Base-by-base conservation (phyloP, 2,888 invertebrate species). In the Rhopalosiphum nymphaeae region DNA sequence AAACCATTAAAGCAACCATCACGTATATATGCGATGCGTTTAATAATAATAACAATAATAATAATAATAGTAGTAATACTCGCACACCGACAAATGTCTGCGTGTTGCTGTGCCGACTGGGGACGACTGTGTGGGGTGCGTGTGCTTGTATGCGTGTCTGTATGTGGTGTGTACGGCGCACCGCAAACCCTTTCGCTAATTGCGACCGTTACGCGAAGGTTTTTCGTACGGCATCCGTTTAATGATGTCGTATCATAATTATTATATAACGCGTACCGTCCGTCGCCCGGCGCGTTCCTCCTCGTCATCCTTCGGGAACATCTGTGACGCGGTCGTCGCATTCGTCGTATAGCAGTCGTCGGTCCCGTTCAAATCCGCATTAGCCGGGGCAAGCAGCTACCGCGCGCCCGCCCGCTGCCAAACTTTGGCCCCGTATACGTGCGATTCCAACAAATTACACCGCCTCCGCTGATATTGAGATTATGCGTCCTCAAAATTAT, bases 161-260 rank as follows among this genome's bases (percentile, higher is more conserved):
- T 36, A 36, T 36, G 57, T 9, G 57, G 87, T 13, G 36, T 67
- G 36, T 78, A 78, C 26, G 86, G 25, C 46, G 44, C 42, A 29
- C 56, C 36, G 29, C 92, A 53, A 88, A 93, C 93, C 93, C 93
- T 89, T 89, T 89, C 42, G 90, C 93, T 93, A 93, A 93, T 93
- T 93, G 93, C 90, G 90, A 61, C 93, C 84, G 93, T 93, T 93
- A 89, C 61, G 84, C 86, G n/a, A 78, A 56, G 56, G n/a, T 46
- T 61, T 78, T 49, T 49, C 93, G 44, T 90, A 57, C 78, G 89
- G 93, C 93, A 56, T 88, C 91, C 91, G 91, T 91, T 93, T 93
- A 89, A 93, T 89, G 93, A 93, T 93, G 93, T 93, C 89, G 89
- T 91, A 84, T 84, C 89, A 78, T 78, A 78, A 53, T 53, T 53